phyloP scores from a whole-genome alignment of 30 jellyfish, hydroid and myxozoan genomes.

The Haliclystus octoradiatus region DNA sequence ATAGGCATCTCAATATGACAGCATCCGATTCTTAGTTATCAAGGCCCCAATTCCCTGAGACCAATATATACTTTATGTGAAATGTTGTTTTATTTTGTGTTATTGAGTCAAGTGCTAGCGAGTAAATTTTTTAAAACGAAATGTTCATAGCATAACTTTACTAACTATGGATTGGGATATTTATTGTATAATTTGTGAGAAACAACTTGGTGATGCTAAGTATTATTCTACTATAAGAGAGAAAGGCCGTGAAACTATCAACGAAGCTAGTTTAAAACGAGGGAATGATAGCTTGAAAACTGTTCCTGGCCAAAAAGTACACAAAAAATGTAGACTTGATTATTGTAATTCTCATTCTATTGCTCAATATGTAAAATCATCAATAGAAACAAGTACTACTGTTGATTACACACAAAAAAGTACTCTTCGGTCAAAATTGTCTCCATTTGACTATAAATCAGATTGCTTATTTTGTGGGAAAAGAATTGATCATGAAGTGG shows the following conservation, averaged over 20 bases:
- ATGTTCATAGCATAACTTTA: too few relatives aligned
- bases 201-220: constrained; percentile 4
- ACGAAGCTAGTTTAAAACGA: constrained; percentile 17
- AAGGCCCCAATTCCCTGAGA: too few relatives aligned
- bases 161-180: too few relatives aligned
- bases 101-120: too few relatives aligned
- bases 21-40: too few relatives aligned
- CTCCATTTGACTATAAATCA: constrained; percentile 2
- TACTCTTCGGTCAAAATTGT: not conserved
- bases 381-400: too few relatives aligned
- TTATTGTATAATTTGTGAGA: constrained; percentile 3
- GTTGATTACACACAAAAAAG: not conserved
- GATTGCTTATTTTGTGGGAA: constrained; percentile 11
- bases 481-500: constrained; percentile 2
- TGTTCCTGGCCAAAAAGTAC: constrained; percentile 19
- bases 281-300: not conserved
- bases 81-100: too few relatives aligned
- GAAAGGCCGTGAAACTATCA: constrained; percentile 10
- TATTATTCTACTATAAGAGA: constrained; percentile 2
- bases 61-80: too few relatives aligned
- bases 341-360: constrained; percentile 4
- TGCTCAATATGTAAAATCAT: constrained; percentile 9
- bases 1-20: too few relatives aligned
- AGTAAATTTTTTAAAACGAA: too few relatives aligned
- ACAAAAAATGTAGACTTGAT: constrained; percentile 6